Percentiles rank a stretch among this genome's conserved stretches.
phyloP scores from a whole-genome alignment of 2,797 vertebrate genomes.

The Myotis findleyi region DNA sequence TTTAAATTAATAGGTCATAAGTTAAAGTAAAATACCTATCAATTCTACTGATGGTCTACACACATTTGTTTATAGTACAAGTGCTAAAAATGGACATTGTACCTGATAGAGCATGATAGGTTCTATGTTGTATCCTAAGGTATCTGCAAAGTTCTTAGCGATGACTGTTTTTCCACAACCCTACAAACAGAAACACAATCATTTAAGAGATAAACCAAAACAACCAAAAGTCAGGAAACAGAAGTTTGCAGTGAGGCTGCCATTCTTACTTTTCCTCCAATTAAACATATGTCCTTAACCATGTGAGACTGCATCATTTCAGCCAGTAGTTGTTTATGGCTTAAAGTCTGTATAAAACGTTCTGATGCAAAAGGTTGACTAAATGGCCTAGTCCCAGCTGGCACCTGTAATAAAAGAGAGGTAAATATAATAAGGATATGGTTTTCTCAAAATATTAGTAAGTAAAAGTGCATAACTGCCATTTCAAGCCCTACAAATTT shows the following conservation, averaged over 20 bases:
- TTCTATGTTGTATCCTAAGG: slow-evolving; percentile 94
- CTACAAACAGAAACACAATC: slow-evolving; percentile 85
- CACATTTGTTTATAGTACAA: not conserved
- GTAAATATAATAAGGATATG: slow-evolving; percentile 11
- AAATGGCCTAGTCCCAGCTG: slow-evolving; percentile 89
- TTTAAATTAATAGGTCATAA: not conserved
- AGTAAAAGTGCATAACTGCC: not conserved
- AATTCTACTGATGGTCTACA: not conserved
- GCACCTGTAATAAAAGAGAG: slow-evolving; percentile 88
- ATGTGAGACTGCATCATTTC: slow-evolving; percentile 98
- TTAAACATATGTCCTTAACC: slow-evolving; percentile 97
- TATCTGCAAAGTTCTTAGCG: slow-evolving; percentile 94
- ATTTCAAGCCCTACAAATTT: not conserved
- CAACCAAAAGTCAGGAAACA: not conserved
- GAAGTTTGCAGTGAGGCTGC: not conserved
- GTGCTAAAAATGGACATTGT: slow-evolving; percentile 50
- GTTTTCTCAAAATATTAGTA: slow-evolving; percentile 59
- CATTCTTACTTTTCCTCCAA: slow-evolving; percentile 95
- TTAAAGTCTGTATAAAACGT: slow-evolving; percentile 92
- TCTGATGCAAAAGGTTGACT: slow-evolving; percentile 84
- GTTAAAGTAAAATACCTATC: not conserved
- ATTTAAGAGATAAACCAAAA: slow-evolving; percentile 46
- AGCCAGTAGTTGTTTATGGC: slow-evolving; percentile 93
- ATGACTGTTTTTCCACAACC: slow-evolving; percentile 98
- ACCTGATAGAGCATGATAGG: slow-evolving; percentile 99